Evolutionary conservation across 1,140 invertebrate species (phyloP).

Genomic region (Gryon sp.): DNA sequence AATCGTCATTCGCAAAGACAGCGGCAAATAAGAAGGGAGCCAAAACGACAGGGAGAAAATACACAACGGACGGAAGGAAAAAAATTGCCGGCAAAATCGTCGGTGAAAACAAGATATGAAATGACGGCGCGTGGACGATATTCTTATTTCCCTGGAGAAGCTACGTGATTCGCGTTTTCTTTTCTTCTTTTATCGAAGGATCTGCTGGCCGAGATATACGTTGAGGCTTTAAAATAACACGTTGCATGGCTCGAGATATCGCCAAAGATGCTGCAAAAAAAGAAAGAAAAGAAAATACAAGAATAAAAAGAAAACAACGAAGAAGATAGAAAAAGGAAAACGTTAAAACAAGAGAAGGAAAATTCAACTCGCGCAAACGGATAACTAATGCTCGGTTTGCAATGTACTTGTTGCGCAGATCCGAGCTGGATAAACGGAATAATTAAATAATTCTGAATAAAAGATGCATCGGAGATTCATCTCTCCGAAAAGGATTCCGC

Average conservation of each 20-base stretch:
- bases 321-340: too few species aligned
- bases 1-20: constrained; percentile 38
- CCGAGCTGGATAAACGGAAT: constrained; percentile 30
- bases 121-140: constrained; percentile 39
- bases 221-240: constrained; percentile 50
- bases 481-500: constrained; percentile 11
- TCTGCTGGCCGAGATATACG: constrained; percentile 30
- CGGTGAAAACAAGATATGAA: constrained; percentile 19
- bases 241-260: constrained; percentile 35
- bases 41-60: background rate
- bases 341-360: constrained; percentile 24
- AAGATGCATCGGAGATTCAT: constrained; percentile 48
- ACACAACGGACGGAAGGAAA: background rate
- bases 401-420: constrained; percentile 56
- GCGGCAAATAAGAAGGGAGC: background rate
- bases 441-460: constrained; percentile 57
- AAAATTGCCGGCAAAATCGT: constrained; percentile 4
- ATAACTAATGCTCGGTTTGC: constrained; percentile 53
- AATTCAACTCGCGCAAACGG: constrained; percentile 45
- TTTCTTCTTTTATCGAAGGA: constrained; percentile 42
- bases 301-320: constrained; percentile 27
- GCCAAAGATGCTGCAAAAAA: constrained; percentile 10
- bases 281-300: background rate
- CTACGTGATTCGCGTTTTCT: constrained; percentile 54
- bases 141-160: constrained; percentile 61